These are phyloP conservation scores for Pseudochirops corinnae DNA, from an alignment of 2,797 vertebrate genomes.

Conservation along the genomic window DNA sequence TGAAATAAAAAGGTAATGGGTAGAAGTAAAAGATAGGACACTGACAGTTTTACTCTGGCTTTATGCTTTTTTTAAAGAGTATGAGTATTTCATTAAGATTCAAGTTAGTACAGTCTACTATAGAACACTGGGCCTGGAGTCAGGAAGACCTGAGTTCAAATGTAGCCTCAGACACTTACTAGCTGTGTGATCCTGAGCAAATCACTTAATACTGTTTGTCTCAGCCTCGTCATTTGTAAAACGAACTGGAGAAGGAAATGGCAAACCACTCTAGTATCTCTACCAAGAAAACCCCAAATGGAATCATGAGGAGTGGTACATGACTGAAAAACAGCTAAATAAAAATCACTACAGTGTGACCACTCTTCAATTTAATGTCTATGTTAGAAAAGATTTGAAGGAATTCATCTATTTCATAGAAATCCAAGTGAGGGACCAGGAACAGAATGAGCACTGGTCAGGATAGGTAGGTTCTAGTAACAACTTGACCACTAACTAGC, in stretches of 20 bases:
- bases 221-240: not conserved
- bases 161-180: not conserved
- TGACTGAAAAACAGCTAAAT: not conserved
- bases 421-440: slow-evolving; percentile 50
- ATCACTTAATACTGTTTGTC: not conserved
- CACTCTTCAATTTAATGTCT: slow-evolving; percentile 73
- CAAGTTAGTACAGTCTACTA: slow-evolving; percentile 55
- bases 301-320: not conserved
- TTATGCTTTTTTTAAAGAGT: slow-evolving; percentile 63
- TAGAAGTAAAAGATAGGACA: slow-evolving; percentile 62
- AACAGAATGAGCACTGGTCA: slow-evolving; percentile 11
- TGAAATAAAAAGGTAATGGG: slow-evolving; percentile 75
- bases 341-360: slow-evolving; percentile 40
- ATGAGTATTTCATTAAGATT: slow-evolving; percentile 70
- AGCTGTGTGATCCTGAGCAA: not conserved
- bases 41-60: slow-evolving; percentile 60
- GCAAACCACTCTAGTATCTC: not conserved
- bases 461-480: not conserved
- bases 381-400: slow-evolving; percentile 69
- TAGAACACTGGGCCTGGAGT: slow-evolving; percentile 55
- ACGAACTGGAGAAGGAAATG: not conserved
- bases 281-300: not conserved
- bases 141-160: not conserved
- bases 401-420: slow-evolving; percentile 68
- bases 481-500: not conserved